phyloP scores from a whole-genome alignment of 1,140 invertebrate species.

The Planococcus citri region DNA sequence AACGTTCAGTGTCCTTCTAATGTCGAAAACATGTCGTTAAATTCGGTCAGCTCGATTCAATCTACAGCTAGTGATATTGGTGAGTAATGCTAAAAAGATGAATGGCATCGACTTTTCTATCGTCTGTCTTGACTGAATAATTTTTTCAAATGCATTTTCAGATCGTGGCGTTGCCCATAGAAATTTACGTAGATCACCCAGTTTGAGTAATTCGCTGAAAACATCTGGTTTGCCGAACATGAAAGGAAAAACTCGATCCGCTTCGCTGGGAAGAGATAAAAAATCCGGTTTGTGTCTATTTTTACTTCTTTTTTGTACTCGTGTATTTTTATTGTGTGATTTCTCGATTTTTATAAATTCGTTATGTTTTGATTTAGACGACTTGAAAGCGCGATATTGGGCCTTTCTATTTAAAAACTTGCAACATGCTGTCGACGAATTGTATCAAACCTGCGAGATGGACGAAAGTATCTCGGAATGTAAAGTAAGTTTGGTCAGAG shows the following conservation, averaged over 20 bases:
- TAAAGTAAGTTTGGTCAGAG: constrained; percentile 36
- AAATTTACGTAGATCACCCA: too few species aligned
- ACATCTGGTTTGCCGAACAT: background rate
- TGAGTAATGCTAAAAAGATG: too few species aligned
- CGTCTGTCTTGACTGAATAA: too few species aligned
- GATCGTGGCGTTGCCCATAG: too few species aligned
- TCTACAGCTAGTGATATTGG: too few species aligned
- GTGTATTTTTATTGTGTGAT: too few species aligned
- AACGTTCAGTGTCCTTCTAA: too few species aligned
- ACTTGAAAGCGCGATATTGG: constrained; percentile 84
- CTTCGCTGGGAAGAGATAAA: constrained; percentile 73
- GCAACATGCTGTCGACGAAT: constrained; percentile 68
- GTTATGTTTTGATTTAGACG: constrained; percentile 34
- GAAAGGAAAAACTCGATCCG: constrained; percentile 49
- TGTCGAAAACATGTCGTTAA: too few species aligned
- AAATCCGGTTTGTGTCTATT: constrained; percentile 43
- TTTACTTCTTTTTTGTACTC: too few species aligned
- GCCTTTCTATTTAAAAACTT: constrained; percentile 88
- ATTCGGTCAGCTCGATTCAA: too few species aligned
- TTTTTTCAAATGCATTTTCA: too few species aligned
- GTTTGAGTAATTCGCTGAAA: background rate
- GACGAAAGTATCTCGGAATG: constrained; percentile 50
- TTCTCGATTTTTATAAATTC: background rate
- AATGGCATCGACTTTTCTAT: too few species aligned
- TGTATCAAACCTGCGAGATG: constrained; percentile 49